A percentile compares a stretch with the other conserved stretches of the same genome.
These are phyloP conservation scores for Sebastiscus tertius DNA, from an alignment of 2,797 vertebrate species.

Conservation along the genomic window DNA sequence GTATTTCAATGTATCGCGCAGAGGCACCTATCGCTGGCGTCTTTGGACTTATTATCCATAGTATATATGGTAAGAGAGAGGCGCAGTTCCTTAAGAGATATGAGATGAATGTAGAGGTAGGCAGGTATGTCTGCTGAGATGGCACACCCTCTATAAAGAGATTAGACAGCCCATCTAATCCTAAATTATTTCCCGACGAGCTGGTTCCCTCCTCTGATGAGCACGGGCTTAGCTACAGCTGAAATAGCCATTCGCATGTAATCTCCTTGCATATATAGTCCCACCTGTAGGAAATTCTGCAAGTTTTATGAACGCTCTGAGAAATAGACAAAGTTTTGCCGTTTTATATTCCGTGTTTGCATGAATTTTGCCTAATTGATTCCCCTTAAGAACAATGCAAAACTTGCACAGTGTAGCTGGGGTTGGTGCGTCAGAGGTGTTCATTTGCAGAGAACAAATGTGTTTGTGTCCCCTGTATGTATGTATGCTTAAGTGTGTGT, in stretches of 20 bases:
- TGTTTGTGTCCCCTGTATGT: background rate
- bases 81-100: slow-evolving; percentile 48
- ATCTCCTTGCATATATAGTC: slow-evolving; percentile 77
- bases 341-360: background rate
- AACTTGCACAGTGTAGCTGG: background rate
- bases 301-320: slow-evolving; percentile 13
- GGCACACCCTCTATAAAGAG: slow-evolving; percentile 93
- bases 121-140: slow-evolving; percentile 88
- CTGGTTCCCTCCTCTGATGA: slow-evolving; percentile 84
- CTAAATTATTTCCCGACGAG: slow-evolving; percentile 90
- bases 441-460: background rate
- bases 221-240: slow-evolving; percentile 81
- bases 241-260: slow-evolving; percentile 85
- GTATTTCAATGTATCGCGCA: slow-evolving; percentile 25
- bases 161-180: slow-evolving; percentile 92
- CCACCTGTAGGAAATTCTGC: slow-evolving; percentile 30
- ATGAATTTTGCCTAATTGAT: background rate
- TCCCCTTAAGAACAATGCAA: background rate
- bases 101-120: slow-evolving; percentile 62
- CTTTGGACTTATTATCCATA: slow-evolving; percentile 46
- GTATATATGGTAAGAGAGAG: slow-evolving; percentile 35
- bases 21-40: slow-evolving; percentile 22
- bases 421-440: background rate
- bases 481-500: background rate
- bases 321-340: background rate